Conservation (phyloP, 2,113 vertebrate genomes). For the Clarias macrocephalus region DNA sequence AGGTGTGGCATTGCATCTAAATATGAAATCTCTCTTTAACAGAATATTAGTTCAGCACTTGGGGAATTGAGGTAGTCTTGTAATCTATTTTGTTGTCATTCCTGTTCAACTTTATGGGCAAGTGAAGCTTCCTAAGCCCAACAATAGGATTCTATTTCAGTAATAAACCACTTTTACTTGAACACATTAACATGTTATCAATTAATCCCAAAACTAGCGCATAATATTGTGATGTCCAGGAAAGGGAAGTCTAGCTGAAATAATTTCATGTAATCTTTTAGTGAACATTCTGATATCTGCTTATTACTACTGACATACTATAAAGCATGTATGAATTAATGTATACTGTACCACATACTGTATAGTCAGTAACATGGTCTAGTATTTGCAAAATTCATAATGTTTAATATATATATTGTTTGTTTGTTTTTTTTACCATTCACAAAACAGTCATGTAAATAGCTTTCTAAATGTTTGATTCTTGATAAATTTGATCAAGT, state of each 20-base stretch:
- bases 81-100: neutral
- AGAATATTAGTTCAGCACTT: neutral
- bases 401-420: neutral
- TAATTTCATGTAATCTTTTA: neutral
- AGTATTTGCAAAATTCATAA: neutral
- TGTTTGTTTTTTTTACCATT: neutral
- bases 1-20: conserved; percentile 43
- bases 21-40: conserved; percentile 16
- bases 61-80: neutral
- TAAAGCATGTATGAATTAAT: conserved; percentile 56
- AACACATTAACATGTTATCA: neutral
- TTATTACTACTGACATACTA: conserved; percentile 40
- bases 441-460: conserved; percentile 2
- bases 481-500: neutral
- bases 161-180: neutral
- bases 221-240: neutral
- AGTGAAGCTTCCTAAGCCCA: neutral
- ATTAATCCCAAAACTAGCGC: neutral
- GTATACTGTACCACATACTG: conserved; percentile 18
- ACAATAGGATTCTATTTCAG: neutral
- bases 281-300: conserved; percentile 31
- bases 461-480: conserved; percentile 21
- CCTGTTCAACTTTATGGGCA: neutral
- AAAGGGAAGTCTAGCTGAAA: neutral
- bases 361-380: neutral